phyloP scores from a whole-genome alignment of 2,113 vertebrate species.

The Callithrix jacchus region DNA sequence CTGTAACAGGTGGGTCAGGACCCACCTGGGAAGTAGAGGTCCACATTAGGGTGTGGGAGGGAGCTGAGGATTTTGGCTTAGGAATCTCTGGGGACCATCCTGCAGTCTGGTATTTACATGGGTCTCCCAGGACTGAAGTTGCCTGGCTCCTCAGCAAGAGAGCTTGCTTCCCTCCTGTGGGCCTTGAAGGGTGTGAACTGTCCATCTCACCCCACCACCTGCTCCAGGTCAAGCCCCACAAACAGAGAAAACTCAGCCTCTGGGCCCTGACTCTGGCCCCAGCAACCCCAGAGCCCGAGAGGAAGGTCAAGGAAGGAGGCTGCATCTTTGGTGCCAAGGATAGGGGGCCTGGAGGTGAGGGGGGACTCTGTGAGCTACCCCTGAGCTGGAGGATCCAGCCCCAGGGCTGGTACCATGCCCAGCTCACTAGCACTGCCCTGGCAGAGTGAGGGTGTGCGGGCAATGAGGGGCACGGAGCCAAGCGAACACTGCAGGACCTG shows the following conservation, averaged over 20 bases:
- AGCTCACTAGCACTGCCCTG: neutral
- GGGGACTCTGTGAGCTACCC: conserved; percentile 13
- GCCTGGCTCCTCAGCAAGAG: neutral
- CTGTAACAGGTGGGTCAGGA: rapidly evolving
- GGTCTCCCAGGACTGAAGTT: neutral
- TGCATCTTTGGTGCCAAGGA: conserved; percentile 74
- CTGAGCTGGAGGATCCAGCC: neutral
- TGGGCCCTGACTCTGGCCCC: neutral
- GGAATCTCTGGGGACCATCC: conserved; percentile 65
- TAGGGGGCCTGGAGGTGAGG: neutral
- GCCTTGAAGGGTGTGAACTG: neutral
- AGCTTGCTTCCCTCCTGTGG: neutral
- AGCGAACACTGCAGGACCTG: conserved; percentile 58
- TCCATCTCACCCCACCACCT: neutral
- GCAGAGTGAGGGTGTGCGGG: neutral
- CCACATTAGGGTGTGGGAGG: neutral
- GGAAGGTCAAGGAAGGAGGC: neutral
- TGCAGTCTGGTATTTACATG: conserved; percentile 74
- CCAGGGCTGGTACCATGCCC: neutral
- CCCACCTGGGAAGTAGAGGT: neutral
- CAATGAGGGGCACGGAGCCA: neutral
- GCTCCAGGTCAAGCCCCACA: neutral
- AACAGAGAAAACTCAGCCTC: neutral
- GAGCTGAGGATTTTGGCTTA: conserved; percentile 69
- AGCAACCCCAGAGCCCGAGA: neutral